These are phyloP conservation scores for Malurus cyaneus DNA, from an alignment of 2,113 vertebrate species.

Conservation along the genomic window DNA sequence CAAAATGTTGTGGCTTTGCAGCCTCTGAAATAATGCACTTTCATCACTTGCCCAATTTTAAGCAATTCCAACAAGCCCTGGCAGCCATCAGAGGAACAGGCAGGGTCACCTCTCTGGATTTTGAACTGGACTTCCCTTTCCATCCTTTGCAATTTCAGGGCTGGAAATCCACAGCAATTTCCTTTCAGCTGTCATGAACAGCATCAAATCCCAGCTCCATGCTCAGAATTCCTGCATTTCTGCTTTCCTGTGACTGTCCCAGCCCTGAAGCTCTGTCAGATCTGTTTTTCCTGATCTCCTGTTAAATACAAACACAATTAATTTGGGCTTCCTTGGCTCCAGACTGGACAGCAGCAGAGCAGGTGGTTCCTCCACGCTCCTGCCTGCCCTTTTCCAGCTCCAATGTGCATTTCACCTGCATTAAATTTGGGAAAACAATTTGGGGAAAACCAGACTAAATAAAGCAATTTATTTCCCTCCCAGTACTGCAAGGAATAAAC, in stretches of 20 bases:
- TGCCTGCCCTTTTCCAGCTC: neutral
- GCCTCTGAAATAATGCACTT: neutral
- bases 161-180: neutral
- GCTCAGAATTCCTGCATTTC: neutral
- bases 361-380: accelerated
- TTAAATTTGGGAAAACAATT: neutral
- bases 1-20: neutral
- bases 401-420: neutral
- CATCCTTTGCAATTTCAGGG: neutral
- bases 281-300: neutral
- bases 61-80: neutral
- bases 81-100: neutral
- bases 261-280: neutral
- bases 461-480: accelerated
- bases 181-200: neutral
- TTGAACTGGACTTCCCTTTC: neutral
- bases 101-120: neutral
- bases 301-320: neutral
- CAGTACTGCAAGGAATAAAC: neutral
- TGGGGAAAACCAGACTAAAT: neutral
- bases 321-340: neutral
- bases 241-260: neutral
- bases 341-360: accelerated
- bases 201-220: accelerated
- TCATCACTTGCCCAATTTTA: neutral